Percentiles rank a stretch among this genome's conserved stretches.
These are phyloP conservation scores for Arion vulgaris DNA, from an alignment of 1,140 invertebrate genomes.

Conservation along the genomic window DNA sequence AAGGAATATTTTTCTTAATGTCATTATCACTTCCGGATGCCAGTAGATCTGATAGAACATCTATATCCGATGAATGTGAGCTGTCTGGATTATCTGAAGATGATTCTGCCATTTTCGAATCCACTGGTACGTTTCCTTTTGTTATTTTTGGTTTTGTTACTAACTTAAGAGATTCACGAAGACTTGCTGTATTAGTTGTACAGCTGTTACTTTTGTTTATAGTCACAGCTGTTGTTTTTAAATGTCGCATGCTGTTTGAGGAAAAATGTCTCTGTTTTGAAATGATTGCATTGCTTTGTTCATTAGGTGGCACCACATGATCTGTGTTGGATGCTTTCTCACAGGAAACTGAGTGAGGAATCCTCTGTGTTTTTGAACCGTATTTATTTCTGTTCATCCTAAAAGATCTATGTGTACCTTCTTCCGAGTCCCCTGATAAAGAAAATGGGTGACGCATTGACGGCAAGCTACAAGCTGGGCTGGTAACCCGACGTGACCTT, in stretches of 20 bases:
- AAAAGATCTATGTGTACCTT: neutral
- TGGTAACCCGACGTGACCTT: neutral
- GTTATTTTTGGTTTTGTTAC: neutral
- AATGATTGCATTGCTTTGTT: neutral
- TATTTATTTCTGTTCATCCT: slow-evolving; percentile 1
- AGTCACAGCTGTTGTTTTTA: neutral
- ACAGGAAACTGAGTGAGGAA: slow-evolving; percentile 12
- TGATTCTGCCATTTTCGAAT: neutral
- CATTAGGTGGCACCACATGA: neutral
- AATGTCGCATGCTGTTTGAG: slow-evolving; percentile 8
- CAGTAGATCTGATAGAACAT: neutral
- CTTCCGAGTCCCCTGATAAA: slow-evolving; percentile 26
- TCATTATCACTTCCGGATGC: slow-evolving; percentile 12
- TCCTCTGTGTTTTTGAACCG: slow-evolving; percentile 19
- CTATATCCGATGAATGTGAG: slow-evolving; percentile 4
- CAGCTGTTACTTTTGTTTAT: neutral
- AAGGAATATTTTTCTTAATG: neutral
- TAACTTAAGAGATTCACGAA: neutral
- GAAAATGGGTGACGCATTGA: slow-evolving; percentile 8
- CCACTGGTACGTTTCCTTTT: neutral
- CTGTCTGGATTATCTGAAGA: slow-evolving; percentile 36
- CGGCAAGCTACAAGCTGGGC: slow-evolving; percentile 14
- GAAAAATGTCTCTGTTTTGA: slow-evolving; percentile 13
- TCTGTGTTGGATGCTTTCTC: neutral
- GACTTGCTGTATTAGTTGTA: neutral